A percentile compares a stretch with the other conserved stretches of the same genome.
phyloP scores from a whole-genome alignment of 2,113 vertebrate species.

The Ellobius talpinus region DNA sequence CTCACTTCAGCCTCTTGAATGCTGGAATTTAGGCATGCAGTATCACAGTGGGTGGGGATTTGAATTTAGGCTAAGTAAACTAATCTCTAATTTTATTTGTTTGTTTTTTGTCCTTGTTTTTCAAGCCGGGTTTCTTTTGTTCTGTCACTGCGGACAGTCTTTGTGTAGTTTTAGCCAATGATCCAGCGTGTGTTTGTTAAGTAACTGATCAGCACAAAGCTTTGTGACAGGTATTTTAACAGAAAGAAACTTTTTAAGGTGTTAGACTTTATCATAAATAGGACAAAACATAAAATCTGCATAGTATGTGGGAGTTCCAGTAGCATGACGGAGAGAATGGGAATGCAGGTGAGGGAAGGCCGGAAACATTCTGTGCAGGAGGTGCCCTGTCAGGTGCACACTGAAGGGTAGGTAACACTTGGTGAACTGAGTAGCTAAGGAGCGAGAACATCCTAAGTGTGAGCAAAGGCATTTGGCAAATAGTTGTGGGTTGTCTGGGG shows the following conservation, averaged over 20 bases:
- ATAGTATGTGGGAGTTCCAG: neutral
- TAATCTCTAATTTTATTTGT: conserved; percentile 23
- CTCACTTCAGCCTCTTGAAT: neutral
- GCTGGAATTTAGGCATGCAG: neutral
- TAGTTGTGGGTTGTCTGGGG: neutral
- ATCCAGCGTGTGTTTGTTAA: neutral
- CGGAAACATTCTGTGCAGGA: neutral
- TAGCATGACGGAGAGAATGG: neutral
- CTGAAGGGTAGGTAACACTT: neutral
- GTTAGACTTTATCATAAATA: conserved; percentile 3
- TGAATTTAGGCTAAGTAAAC: neutral
- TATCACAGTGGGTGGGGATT: neutral
- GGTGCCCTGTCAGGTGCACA: neutral
- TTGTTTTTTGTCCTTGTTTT: neutral
- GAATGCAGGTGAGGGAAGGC: neutral
- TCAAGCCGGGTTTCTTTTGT: neutral
- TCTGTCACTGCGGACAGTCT: neutral
- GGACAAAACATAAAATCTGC: neutral
- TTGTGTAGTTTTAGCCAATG: conserved; percentile 5
- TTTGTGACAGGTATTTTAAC: neutral
- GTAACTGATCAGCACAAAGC: neutral
- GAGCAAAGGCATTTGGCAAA: neutral
- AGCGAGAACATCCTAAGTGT: neutral
- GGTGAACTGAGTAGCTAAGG: neutral
- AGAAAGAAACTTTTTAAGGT: neutral